A percentile compares a stretch with the other conserved stretches of the same genome.
These are phyloP conservation scores for Leucopsar rothschildi DNA, from an alignment of 2,113 vertebrate species.

Conservation along the genomic window DNA sequence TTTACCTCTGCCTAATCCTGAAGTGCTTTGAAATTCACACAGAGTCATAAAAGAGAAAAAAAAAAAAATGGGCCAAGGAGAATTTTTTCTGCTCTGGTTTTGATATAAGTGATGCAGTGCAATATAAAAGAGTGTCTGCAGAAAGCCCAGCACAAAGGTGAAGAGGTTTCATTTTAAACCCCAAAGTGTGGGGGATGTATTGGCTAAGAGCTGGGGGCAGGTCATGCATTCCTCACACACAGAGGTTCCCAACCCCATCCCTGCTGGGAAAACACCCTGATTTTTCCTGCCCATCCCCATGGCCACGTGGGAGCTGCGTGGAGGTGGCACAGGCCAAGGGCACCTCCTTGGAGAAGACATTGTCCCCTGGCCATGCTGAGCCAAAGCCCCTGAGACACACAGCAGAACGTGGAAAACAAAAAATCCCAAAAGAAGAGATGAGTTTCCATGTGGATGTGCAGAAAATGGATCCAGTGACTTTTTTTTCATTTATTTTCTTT, in stretches of 20 bases:
- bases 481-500: conserved; percentile 4
- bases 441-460: neutral
- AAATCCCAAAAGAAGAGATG: neutral
- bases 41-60: neutral
- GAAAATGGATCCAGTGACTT: neutral
- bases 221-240: neutral
- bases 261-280: neutral
- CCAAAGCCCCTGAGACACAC: neutral
- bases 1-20: neutral
- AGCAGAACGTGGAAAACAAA: neutral
- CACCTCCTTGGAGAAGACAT: accelerated
- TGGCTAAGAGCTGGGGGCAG: neutral
- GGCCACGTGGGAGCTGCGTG: neutral
- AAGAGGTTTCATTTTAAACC: conserved; percentile 37
- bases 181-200: neutral
- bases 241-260: neutral
- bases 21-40: conserved; percentile 31
- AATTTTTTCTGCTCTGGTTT: conserved; percentile 44
- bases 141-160: neutral
- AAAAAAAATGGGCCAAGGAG: neutral
- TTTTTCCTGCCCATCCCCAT: neutral
- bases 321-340: accelerated
- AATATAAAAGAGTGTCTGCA: neutral
- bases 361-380: neutral
- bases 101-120: conserved; percentile 31